Evolutionary conservation across 1,140 invertebrate species (phyloP), one percentile per base, ranked within the genome.

Genomic region (Sitodiplosis mosellana): DNA sequence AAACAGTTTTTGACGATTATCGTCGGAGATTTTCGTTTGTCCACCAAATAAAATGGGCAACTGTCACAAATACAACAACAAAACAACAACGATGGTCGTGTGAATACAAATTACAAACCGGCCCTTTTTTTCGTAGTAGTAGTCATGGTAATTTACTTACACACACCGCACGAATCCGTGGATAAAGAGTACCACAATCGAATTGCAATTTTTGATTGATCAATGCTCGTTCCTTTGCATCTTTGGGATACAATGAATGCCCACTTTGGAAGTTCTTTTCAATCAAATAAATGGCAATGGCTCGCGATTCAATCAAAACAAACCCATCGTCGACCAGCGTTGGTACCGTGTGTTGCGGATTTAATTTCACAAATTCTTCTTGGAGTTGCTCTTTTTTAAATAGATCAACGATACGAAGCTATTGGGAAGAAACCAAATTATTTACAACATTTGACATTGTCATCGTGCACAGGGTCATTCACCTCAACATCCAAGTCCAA

Each of bases 401-500:
- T 10, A 36, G 34, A n/a, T 36, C 34, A 36, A 36, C 34, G n/a
- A 36, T n/a, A 36, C 34, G 34, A 36, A 36, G 8, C 34, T 36
- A 36, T n/a, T 10, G 34, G n/a, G 10, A 46, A 17, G 5, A 15
- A 33, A 36, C 19, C 5, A 33, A 36, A 66, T 10, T 79, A 50
- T n/a, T 10, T 36, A 10, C n/a, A 36, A n/a, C 8, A n/a, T 36
- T 36, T 36, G 34, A 36, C n/a, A 36, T 10, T 36, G 34, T 36
- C 34, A 36, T 10, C n/a, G n/a, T 8, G n/a, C 8, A 10, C 8
- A 36, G n/a, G 1, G 63, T 54, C 3, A 62, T 61, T 64, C 59
- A 79, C 59, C 55, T 81, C 76, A 12, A 82, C 55, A 37, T 78
- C 69, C 7, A 80, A 49, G 10, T 70, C 75, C 1, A 80, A 18